Base-by-base conservation (phyloP, 2,113 vertebrate species). In the human (Homo sapiens) region DNA sequence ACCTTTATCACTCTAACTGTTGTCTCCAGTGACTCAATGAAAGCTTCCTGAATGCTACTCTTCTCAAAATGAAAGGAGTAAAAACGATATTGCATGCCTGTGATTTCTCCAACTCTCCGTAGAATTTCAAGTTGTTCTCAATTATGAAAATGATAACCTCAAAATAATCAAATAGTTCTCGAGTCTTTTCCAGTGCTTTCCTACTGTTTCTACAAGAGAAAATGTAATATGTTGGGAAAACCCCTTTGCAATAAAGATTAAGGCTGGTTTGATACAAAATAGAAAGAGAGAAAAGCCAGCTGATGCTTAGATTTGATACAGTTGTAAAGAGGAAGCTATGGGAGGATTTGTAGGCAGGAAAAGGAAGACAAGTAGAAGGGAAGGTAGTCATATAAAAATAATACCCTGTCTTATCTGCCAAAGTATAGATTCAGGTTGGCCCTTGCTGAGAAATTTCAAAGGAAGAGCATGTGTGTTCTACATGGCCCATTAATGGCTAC, bases 71-170 rank as follows among this genome's bases (percentile, higher is more conserved):
- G 35, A 64, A 22, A 6, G 22, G 48, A 16, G 17, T 17, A 18
- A 79, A 22, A 76, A 10, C 14, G n/a, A 70, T 66, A 38, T 43
- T 80, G 30, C 27, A 25, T 52, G 9, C 8, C 52, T 96, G 18
- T 66, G n/a, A 61, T 78, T 94, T 96, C 81, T 93, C 45, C 57
- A 73, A 5, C 23, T 91, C 23, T 79, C 13, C 6, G 17, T 61
- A 66, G 75, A 73, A 93, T 83, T 95, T 90, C 32, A 90, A 55
- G n/a, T 16, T 89, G 6, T 90, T 93, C 64, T 96, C 55, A 96
- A 45, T 93, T 66, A 92, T 16, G 84, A 13, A 92, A 94, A 93
- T 61, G 16, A 97, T 57, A 93, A 40, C 6, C 23, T 92, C 40
- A 92, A 94, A 82, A 92, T 78, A 94, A 92, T 66, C 22, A 68